Conservation (phyloP, 2,113 vertebrate genomes). For the Progne subis region DNA sequence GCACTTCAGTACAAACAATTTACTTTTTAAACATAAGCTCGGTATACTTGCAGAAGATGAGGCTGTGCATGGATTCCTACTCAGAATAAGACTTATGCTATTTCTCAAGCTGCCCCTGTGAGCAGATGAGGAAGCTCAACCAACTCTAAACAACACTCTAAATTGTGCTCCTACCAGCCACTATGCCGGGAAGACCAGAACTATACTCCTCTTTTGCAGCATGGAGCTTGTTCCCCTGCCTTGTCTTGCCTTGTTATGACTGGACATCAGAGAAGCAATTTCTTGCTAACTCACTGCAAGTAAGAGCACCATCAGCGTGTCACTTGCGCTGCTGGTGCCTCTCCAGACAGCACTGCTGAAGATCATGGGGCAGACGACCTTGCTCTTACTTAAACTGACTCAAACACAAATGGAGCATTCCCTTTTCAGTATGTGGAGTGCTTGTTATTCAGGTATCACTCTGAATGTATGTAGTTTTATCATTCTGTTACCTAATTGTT, state of each 20-base stretch:
- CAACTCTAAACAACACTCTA: not conserved
- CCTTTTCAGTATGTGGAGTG: fast-evolving
- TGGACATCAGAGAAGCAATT: not conserved
- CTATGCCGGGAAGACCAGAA: not conserved
- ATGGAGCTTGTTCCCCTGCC: not conserved
- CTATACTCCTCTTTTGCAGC: not conserved
- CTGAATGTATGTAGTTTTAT: not conserved
- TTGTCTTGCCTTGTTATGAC: not conserved
- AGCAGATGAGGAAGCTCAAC: not conserved
- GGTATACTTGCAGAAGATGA: not conserved
- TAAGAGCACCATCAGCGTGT: fast-evolving
- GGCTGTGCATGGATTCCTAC: not conserved
- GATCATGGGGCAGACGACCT: not conserved
- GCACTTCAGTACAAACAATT: not conserved
- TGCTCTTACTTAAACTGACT: not conserved
- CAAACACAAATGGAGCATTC: not conserved
- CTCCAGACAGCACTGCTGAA: not conserved
- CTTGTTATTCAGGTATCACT: not conserved
- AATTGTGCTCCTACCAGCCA: not conserved
- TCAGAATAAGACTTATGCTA: not conserved
- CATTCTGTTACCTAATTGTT: not conserved
- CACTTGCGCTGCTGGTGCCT: not conserved
- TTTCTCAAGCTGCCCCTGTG: not conserved
- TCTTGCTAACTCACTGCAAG: not conserved
- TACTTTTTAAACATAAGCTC: not conserved